phyloP scores from a whole-genome alignment of 1,140 invertebrate genomes.

The Dendrolimus kikuchii region DNA sequence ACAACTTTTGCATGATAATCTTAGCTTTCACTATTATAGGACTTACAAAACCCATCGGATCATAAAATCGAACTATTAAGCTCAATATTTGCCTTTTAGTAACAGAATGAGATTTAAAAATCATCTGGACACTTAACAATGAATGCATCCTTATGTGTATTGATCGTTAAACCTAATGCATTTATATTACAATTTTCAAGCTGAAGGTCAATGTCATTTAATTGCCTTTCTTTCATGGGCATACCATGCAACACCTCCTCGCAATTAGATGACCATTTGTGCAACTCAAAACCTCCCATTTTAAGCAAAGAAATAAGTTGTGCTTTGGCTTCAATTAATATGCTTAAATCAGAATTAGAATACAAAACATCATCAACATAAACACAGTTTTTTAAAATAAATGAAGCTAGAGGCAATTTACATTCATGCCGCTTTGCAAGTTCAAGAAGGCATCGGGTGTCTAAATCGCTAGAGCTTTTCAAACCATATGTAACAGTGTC shows the following conservation, averaged over 20 bases:
- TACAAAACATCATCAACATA: constrained; percentile 6
- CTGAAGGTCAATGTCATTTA: constrained; percentile 2
- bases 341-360: neutral
- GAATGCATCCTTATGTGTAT: constrained; percentile 1
- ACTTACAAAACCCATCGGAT: constrained; percentile 15
- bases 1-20: constrained; percentile 18
- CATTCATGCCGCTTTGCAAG: constrained; percentile 3
- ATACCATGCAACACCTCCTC: neutral
- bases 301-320: neutral
- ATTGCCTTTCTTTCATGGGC: neutral
- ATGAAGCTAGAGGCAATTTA: constrained; percentile 6
- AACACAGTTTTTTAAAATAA: constrained; percentile 3
- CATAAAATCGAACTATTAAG: neutral
- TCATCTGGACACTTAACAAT: neutral
- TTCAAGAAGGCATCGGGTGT: constrained; percentile 10
- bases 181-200: neutral
- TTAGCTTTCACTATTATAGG: constrained; percentile 16
- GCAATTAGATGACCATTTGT: constrained; percentile 5
- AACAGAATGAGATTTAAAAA: neutral
- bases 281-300: constrained; percentile 1
- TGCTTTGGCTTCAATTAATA: neutral
- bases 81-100: neutral
- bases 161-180: too few relatives aligned
- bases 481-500: constrained; percentile 13
- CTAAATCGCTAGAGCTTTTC: constrained; percentile 10